Evolutionary conservation across 2,797 vertebrate species (phyloP).

Genomic region (Cynopterus sphinx): DNA sequence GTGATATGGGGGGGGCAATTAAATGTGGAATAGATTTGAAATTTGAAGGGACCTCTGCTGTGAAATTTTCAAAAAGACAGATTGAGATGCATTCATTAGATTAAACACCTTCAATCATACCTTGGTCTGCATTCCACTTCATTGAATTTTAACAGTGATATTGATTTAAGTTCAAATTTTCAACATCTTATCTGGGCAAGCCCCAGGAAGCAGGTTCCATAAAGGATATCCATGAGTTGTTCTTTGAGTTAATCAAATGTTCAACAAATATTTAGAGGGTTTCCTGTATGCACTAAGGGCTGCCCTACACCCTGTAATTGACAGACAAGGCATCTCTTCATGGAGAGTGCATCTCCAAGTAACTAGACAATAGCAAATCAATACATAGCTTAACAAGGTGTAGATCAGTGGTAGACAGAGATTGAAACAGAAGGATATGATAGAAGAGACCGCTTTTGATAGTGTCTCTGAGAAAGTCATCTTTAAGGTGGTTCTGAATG

Average conservation of each 20-base stretch:
- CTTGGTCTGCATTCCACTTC: background rate
- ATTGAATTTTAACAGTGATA: background rate
- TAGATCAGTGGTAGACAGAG: background rate
- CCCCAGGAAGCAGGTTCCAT: background rate
- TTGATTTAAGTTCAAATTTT: background rate
- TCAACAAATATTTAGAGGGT: background rate
- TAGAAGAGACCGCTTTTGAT: background rate
- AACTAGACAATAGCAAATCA: background rate
- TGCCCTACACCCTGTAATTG: background rate
- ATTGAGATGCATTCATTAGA: background rate
- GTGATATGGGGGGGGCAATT: background rate
- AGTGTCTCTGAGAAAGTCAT: background rate
- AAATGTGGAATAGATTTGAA: slow-evolving; percentile 19
- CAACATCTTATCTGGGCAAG: background rate
- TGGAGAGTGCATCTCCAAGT: background rate
- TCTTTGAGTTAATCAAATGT: background rate
- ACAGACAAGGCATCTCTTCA: background rate
- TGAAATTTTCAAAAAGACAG: slow-evolving; percentile 60
- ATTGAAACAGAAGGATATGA: background rate
- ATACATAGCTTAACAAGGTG: background rate
- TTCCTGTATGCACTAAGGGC: background rate
- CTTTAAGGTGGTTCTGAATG: background rate
- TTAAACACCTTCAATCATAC: slow-evolving; percentile 42
- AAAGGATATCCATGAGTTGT: background rate
- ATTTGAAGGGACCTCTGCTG: slow-evolving; percentile 33